Base-by-base conservation (phyloP, 64 coral and sea anemone species). In the Pocillopora verrucosa region DNA sequence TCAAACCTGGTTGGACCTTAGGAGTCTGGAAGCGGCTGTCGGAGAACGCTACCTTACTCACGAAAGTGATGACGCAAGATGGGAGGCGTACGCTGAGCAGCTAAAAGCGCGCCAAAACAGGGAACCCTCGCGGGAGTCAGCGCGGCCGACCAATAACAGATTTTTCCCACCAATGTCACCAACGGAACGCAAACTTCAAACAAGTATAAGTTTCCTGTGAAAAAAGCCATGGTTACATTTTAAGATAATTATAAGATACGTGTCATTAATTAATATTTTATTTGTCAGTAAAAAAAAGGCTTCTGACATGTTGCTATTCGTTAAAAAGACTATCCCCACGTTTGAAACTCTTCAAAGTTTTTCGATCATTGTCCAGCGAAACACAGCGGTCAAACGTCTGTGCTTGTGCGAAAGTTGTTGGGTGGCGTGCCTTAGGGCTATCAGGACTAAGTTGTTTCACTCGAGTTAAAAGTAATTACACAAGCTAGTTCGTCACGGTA, bases 1-100 rank as follows among this genome's bases (percentile, higher is more conserved):
- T 65, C 93, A 99, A 60, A 99, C 97, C 20, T 99, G 97, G 97
- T 77, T 99, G 36, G 97, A 99, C 34, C 74, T 94, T 14, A 89
- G 94, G 17, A 99, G 94, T 77, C 85, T 99, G 24, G 97, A 99
- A 34, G 91, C 86, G 16, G 91, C 88, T 56, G 87, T 95, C 0
- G 97, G 97, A 4, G 88, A 95, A 73, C 88, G 97, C 20, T 99
- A 95, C 45, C 84, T 99, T 1, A 95, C 97, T 22, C 97, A 99
- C 57, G 94, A 95, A 82, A 99, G 97, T 22, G 97, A 99, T 79
- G 97, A 99, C 73, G 89, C 89, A 3, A 88, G 90, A 30, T 95
- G 94, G 97, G 86, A 95, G 35, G 60, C 67, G 25, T 92, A 99
- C 74, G 91, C 84, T 30, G 82, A 95, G 35, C 89, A 93, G 56